phyloP scores from a whole-genome alignment of 2,113 vertebrate genomes.

The Casuarius casuarius region DNA sequence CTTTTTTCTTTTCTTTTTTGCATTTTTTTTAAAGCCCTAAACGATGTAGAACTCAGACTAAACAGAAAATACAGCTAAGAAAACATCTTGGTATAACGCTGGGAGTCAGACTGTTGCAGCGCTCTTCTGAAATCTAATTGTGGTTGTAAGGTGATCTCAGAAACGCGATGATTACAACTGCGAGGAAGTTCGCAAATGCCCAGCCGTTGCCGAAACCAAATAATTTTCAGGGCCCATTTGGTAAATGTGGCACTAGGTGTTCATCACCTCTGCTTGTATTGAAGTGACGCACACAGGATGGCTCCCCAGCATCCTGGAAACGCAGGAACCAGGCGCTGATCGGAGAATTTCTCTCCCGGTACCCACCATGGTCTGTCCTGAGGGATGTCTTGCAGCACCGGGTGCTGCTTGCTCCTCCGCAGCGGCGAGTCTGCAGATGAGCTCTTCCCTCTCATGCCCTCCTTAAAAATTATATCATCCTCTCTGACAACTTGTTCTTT shows the following conservation, averaged over 20 bases:
- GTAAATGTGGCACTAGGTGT: not conserved
- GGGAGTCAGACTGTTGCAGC: not conserved
- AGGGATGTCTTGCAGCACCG: not conserved
- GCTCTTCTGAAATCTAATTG: conserved; percentile 7
- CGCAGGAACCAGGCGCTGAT: not conserved
- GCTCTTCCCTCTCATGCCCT: not conserved
- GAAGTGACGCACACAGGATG: accelerated
- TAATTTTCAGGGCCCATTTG: not conserved
- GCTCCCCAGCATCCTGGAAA: not conserved
- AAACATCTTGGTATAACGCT: not conserved
- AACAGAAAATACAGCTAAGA: conserved; percentile 57
- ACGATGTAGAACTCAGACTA: conserved; percentile 30
- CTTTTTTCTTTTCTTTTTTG: not conserved
- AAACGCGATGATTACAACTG: not conserved
- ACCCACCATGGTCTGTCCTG: not conserved
- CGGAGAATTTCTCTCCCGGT: not conserved
- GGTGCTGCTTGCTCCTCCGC: no score
- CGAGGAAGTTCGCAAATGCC: not conserved
- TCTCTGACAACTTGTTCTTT: not conserved
- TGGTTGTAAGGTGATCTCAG: conserved; percentile 37
- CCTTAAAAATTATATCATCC: not conserved
- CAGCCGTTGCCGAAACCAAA: not conserved
- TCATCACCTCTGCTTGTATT: accelerated
- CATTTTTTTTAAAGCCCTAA: not conserved
- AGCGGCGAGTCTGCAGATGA: not conserved